These are phyloP conservation scores for Lithophane leautieri DNA, from an alignment of 2,888 invertebrate species.

Conservation along the genomic window DNA sequence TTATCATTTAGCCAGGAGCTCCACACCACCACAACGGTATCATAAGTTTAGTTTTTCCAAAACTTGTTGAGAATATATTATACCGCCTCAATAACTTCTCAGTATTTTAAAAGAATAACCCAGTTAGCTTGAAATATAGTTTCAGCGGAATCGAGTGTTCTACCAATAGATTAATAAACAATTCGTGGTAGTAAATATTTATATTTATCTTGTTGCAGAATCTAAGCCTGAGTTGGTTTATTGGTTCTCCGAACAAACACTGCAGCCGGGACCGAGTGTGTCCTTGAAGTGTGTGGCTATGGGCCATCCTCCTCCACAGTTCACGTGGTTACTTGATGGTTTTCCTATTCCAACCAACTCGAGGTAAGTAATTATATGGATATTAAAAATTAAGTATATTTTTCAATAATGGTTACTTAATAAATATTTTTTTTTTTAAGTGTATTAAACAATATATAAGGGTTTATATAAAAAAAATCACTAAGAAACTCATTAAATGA, in stretches of 20 bases:
- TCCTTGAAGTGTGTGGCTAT: slow-evolving; percentile 98
- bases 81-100: slow-evolving; percentile 20
- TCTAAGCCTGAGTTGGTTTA: slow-evolving; percentile 97
- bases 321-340: slow-evolving; percentile 97
- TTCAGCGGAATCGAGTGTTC: slow-evolving; percentile 27
- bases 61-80: slow-evolving; percentile 25
- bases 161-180: slow-evolving; percentile 27
- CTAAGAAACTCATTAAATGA: not conserved
- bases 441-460: not conserved
- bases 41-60: slow-evolving; percentile 2
- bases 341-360: slow-evolving; percentile 95
- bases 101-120: slow-evolving; percentile 49
- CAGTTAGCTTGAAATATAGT: slow-evolving; percentile 43
- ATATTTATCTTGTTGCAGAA: slow-evolving; percentile 89
- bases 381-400: not conserved
- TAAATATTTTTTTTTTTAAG: too few species aligned
- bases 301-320: slow-evolving; percentile 97
- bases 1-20: not conserved
- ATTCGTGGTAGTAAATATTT: slow-evolving; percentile 10
- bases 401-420: not conserved
- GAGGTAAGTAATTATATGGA: slow-evolving; percentile 83
- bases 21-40: not conserved
- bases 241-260: slow-evolving; percentile 97
- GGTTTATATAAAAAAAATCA: not conserved
- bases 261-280: slow-evolving; percentile 97